Percentiles rank a stretch among this genome's conserved stretches.
These are phyloP conservation scores for Prietella phreatophila DNA, from an alignment of 2,113 vertebrate species.

Conservation along the genomic window DNA sequence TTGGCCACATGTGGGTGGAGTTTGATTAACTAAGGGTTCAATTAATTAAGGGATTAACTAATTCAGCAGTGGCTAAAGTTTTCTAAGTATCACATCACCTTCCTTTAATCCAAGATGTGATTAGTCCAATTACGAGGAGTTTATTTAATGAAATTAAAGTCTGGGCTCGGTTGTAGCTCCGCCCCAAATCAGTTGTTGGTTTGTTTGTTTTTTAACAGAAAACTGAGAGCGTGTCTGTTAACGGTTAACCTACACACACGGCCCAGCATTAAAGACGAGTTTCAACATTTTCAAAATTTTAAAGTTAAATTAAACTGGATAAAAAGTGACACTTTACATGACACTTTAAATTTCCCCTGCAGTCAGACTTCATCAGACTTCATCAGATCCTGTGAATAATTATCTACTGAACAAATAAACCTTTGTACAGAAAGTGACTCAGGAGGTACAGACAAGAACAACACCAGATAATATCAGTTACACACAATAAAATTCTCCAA, in stretches of 20 bases:
- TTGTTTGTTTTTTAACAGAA: background rate
- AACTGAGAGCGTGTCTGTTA: background rate
- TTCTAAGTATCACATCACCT: background rate
- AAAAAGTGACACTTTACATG: too few species aligned
- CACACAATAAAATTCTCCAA: background rate
- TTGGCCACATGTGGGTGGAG: background rate
- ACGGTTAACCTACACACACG: background rate
- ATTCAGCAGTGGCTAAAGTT: background rate
- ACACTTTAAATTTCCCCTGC: background rate
- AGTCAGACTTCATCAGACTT: background rate
- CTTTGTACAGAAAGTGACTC: constrained; percentile 60
- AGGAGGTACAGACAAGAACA: background rate
- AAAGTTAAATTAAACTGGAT: background rate
- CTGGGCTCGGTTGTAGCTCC: background rate
- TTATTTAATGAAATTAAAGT: background rate
- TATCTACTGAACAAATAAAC: constrained; percentile 68
- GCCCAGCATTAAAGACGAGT: background rate
- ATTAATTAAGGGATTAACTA: too few species aligned
- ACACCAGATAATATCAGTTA: background rate
- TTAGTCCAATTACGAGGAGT: background rate
- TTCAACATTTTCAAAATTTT: background rate
- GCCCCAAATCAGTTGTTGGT: background rate
- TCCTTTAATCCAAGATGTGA: background rate
- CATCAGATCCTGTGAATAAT: constrained; percentile 62
- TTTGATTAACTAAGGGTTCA: background rate